Base-by-base conservation (phyloP, 2,888 invertebrate species). In the Andrena trimmerana region DNA sequence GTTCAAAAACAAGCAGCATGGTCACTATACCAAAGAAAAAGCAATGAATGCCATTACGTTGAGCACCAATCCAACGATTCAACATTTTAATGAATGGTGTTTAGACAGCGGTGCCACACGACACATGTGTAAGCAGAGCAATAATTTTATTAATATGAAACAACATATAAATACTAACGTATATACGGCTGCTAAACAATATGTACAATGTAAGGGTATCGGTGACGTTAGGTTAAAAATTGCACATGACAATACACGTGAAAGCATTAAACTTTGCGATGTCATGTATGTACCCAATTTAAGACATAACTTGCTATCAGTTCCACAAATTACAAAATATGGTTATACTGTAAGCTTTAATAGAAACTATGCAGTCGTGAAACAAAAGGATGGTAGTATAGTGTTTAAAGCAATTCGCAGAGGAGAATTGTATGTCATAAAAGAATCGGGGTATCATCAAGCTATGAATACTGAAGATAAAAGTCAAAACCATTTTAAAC, bases 81-180 rank as follows among this genome's bases (percentile, higher is more conserved):
- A 42, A 65, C 3, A 65, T 48, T 65, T 65, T 65, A n/a, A 65
- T 65, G 63, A 65, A 65, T 65, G 63, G 42, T 65, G 63, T 2
- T 65, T 65, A 16, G 42, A 65, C 63, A 65, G 42, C 24, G 42
- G 42, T 42, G 63, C 63, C 27, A 65, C 63, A 65, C 24, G 63
- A 42, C 48, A 65, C 48, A 65, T 27, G 27, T 65, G 65, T 48
- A 48, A 65, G 65, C 42, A 65, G 36, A 65, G 27, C 65, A 36
- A 77, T 59, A 69, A 59, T 20, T 69, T 48, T 29, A 42, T 42
- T 42, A 57, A 42, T 59, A 16, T 69, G 27, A 42, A 59, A 3
- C 24, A 42, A 69, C n/a, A 42, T 27, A 27, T 27, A 27, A 2
- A 27, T 27, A 27, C 27, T 27, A 27, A 27, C 16, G 59, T 69